phyloP scores from a whole-genome alignment of 2,888 invertebrate genomes.

The Biston stratarius region DNA sequence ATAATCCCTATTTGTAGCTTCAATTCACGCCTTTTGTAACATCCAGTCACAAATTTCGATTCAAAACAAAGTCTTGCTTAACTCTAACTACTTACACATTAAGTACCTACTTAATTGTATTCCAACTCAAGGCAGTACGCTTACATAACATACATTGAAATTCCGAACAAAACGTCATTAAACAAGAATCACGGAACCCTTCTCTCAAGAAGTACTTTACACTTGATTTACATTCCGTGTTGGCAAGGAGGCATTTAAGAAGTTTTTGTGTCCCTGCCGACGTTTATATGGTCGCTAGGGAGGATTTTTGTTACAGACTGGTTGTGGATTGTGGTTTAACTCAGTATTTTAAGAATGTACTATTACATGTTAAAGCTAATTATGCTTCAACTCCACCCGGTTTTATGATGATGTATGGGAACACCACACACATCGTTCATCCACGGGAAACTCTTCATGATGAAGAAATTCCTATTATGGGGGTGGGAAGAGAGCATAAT shows the following conservation, averaged over 20 bases:
- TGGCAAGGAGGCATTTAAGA: slow-evolving; percentile 31
- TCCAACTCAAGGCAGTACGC: slow-evolving; percentile 1
- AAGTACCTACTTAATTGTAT: not conserved
- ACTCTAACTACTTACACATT: not conserved
- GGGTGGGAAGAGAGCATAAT: no score
- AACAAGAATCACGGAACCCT: slow-evolving; percentile 26
- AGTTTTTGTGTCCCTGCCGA: slow-evolving; percentile 35
- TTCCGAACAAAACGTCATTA: slow-evolving; percentile 23
- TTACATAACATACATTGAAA: slow-evolving; percentile 21
- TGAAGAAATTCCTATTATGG: no score
- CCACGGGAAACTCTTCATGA: no score
- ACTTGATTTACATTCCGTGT: slow-evolving; percentile 32
- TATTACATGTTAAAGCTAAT: not conserved
- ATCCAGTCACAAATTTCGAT: not conserved
- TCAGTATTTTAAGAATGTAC: not conserved
- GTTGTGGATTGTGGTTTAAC: not conserved
- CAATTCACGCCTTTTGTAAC: not conserved
- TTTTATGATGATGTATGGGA: no score
- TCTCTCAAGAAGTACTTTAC: slow-evolving; percentile 16
- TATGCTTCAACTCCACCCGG: no score
- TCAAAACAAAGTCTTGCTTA: slow-evolving; percentile 1
- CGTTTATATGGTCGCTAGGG: slow-evolving; percentile 30
- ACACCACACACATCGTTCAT: no score
- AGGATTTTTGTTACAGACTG: slow-evolving; percentile 8
- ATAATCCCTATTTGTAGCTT: not conserved